Conservation (phyloP, 2,113 vertebrate species). For the Callithrix jacchus region DNA sequence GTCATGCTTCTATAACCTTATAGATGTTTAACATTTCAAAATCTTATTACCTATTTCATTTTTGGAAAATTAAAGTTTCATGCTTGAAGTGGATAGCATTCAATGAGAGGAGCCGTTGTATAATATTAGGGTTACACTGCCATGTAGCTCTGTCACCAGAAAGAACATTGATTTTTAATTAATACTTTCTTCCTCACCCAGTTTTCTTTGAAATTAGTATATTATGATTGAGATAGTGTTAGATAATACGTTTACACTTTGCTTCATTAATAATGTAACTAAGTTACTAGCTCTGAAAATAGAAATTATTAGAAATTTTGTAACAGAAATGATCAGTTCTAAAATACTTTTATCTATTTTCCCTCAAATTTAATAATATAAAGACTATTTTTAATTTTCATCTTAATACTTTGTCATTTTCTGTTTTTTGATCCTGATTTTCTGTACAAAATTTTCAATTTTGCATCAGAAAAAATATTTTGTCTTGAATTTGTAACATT, state of each 20-base stretch:
- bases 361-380: neutral
- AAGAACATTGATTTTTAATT: neutral
- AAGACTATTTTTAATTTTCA: neutral
- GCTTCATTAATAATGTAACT: neutral
- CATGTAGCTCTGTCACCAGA: neutral
- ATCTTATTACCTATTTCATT: neutral
- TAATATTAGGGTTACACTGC: neutral
- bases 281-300: constrained; percentile 22
- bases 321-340: neutral
- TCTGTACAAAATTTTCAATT: neutral
- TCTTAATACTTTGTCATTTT: neutral
- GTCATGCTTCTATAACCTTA: neutral
- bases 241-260: neutral
- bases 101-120: neutral
- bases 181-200: neutral
- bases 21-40: neutral
- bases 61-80: constrained; percentile 11
- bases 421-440: neutral
- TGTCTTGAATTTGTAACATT: neutral
- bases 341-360: neutral
- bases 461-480: neutral
- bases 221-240: neutral
- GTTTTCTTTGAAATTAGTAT: constrained; percentile 15
- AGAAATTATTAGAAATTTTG: constrained; percentile 5
- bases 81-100: neutral